These are phyloP conservation scores for Cantharis rustica DNA, from an alignment of 2,888 invertebrate species.

Conservation along the genomic window DNA sequence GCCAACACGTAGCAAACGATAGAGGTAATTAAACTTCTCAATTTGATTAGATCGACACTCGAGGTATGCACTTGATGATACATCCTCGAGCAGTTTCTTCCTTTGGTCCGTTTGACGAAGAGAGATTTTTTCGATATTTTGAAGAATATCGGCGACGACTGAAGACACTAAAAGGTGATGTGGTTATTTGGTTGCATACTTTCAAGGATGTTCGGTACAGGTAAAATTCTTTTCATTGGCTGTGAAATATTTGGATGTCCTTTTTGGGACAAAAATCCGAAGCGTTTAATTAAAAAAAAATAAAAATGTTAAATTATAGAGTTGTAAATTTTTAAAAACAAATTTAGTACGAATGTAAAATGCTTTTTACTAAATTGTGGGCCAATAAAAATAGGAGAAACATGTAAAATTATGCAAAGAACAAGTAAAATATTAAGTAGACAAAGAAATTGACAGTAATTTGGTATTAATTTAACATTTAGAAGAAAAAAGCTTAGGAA, in stretches of 20 bases:
- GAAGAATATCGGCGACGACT: neutral
- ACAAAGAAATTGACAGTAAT: neutral
- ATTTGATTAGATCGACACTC: constrained; percentile 8
- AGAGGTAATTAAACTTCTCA: constrained; percentile 6
- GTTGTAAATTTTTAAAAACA: neutral
- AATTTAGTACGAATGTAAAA: neutral
- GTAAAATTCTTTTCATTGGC: neutral
- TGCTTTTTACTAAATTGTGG: neutral
- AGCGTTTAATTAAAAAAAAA: neutral
- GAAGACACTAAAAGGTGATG: neutral
- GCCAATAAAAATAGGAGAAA: neutral
- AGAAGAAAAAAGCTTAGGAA: neutral
- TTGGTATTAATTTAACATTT: neutral
- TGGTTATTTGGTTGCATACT: constrained; percentile 17
- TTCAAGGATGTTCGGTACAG: constrained; percentile 1
- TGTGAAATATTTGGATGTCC: neutral
- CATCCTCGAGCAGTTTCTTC: neutral
- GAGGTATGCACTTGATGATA: neutral
- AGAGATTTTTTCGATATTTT: too few relatives aligned
- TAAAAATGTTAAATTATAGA: neutral
- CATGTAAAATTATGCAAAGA: neutral
- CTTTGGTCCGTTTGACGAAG: neutral
- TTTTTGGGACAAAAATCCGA: neutral
- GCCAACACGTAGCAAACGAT: constrained; percentile 17
- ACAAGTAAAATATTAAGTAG: neutral